phyloP scores from a whole-genome alignment of 2,113 vertebrate genomes.

The Rissa tridactyla region DNA sequence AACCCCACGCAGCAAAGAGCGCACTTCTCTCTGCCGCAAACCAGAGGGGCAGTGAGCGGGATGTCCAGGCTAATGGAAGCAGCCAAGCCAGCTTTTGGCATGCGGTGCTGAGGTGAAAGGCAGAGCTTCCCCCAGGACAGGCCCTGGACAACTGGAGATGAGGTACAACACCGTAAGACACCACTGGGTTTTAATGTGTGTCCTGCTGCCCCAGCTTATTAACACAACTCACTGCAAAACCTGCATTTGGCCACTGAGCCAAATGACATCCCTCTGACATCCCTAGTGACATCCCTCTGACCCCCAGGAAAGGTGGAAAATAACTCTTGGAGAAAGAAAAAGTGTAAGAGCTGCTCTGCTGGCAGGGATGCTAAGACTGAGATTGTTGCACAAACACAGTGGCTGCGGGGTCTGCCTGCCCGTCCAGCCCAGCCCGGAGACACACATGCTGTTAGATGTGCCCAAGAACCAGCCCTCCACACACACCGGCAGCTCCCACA shows the following conservation, averaged over 20 bases:
- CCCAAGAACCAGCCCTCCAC: not conserved
- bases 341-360: not conserved
- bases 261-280: not conserved
- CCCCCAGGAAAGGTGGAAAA: not conserved
- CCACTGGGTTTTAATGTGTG: rapidly evolving
- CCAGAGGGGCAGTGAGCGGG: not conserved
- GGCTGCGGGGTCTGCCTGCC: not conserved
- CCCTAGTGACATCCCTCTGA: not conserved
- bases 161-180: not conserved
- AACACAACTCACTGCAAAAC: not conserved
- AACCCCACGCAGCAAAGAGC: not conserved
- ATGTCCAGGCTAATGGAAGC: not conserved
- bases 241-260: not conserved
- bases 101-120: not conserved
- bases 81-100: not conserved
- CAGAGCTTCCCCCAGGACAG: not conserved
- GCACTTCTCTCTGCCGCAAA: not conserved
- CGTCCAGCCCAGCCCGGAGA: not conserved
- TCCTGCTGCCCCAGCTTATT: not conserved
- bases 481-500: not conserved
- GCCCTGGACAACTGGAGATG: not conserved
- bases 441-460: not conserved
- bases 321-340: not conserved
- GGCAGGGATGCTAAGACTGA: not conserved
- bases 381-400: not conserved